phyloP scores from a whole-genome alignment of 2,888 invertebrate species.

The Dorcus hopei region DNA sequence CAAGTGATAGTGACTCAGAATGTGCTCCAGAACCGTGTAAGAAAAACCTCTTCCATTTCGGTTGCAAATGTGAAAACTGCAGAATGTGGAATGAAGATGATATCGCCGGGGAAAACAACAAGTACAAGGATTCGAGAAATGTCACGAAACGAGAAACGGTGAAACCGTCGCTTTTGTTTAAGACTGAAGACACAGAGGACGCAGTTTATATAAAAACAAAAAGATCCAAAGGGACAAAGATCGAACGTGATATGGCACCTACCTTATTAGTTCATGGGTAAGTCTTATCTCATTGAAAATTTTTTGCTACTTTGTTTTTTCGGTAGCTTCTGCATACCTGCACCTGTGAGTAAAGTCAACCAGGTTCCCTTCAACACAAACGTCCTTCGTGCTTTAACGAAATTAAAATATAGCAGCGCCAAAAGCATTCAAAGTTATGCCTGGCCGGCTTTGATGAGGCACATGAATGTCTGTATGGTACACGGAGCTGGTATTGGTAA shows the following conservation, averaged over 20 bases:
- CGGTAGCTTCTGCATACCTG: slow-evolving; percentile 31
- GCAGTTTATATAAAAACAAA: slow-evolving; percentile 8
- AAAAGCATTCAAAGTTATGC: slow-evolving; percentile 63
- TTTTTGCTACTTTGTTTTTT: slow-evolving; percentile 15
- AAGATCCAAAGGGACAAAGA: slow-evolving; percentile 9
- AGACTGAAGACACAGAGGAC: slow-evolving; percentile 3
- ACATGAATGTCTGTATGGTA: slow-evolving; percentile 63
- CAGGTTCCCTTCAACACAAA: slow-evolving; percentile 32
- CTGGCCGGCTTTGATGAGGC: slow-evolving; percentile 67
- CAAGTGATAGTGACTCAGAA: background rate
- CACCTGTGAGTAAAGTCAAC: slow-evolving; percentile 26
- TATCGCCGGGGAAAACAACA: slow-evolving; percentile 1
- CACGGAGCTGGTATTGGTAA: slow-evolving; percentile 62
- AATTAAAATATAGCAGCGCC: slow-evolving; percentile 36
- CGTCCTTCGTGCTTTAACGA: slow-evolving; percentile 31
- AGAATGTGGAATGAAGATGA: slow-evolving; percentile 13
- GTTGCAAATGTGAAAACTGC: slow-evolving; percentile 18
- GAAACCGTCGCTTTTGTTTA: slow-evolving; percentile 16
- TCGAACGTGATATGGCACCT: slow-evolving; percentile 17
- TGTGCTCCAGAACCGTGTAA: background rate
- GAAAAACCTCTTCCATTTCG: slow-evolving; percentile 3
- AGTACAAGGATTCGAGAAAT: background rate
- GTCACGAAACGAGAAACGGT: background rate
- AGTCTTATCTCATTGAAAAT: background rate
- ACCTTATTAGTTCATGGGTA: slow-evolving; percentile 24